Evolutionary conservation across 2,888 invertebrate genomes (phyloP).

Genomic region (Formica aserva): DNA sequence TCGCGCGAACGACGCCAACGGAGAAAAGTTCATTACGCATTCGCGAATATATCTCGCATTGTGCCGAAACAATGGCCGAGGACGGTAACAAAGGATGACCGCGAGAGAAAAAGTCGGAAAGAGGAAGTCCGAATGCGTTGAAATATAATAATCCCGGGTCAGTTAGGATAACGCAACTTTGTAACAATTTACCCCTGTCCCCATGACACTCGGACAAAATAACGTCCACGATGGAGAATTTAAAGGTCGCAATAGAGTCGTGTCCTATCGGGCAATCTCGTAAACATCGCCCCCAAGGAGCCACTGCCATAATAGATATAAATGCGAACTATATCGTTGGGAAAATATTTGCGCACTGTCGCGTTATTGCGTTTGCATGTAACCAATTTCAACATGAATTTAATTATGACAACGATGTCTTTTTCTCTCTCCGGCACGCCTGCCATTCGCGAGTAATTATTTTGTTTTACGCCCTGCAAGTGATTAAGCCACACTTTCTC

Average conservation of each 20-base stretch:
- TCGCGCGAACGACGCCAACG: constrained; percentile 7
- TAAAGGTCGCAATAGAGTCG: constrained; percentile 38
- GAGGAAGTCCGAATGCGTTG: constrained; percentile 38
- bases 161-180: constrained; percentile 65
- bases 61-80: constrained; percentile 44
- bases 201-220: constrained; percentile 55
- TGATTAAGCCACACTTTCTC: constrained; percentile 30
- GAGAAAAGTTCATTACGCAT: constrained; percentile 43
- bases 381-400: constrained; percentile 41
- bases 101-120: constrained; percentile 24
- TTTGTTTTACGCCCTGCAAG: constrained; percentile 20
- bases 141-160: constrained; percentile 67
- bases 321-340: constrained; percentile 56
- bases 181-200: constrained; percentile 63
- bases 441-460: constrained; percentile 23
- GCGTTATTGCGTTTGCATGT: background rate
- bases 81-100: constrained; percentile 26
- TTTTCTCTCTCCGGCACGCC: background rate
- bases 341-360: constrained; percentile 38
- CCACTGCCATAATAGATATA: constrained; percentile 59
- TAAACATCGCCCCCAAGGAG: constrained; percentile 60
- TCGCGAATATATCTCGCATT: constrained; percentile 49
- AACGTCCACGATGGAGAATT: constrained; percentile 55
- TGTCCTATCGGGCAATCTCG: constrained; percentile 47
- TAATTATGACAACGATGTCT: constrained; percentile 25